Evolutionary conservation across 1,140 invertebrate species (phyloP).

Genomic region (Drosophila neocordata): DNA sequence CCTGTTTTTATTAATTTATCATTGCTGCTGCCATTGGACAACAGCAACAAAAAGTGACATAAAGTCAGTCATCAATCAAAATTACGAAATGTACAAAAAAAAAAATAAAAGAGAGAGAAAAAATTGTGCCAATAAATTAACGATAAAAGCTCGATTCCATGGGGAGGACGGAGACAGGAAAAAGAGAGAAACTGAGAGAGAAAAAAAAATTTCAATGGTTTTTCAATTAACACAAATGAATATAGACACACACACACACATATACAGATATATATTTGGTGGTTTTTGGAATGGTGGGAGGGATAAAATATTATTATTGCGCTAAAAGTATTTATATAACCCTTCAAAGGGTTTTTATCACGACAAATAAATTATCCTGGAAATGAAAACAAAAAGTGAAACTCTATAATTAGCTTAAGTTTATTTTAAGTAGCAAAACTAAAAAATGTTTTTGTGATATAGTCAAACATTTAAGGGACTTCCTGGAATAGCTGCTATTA

Average conservation of each 20-base stretch:
- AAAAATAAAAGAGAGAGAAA: slow-evolving; percentile 22
- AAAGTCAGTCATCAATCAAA: slow-evolving; percentile 80
- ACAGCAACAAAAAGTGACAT: slow-evolving; percentile 66
- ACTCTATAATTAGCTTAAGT: too few relatives aligned
- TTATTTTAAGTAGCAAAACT: too few relatives aligned
- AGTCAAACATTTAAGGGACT: too few relatives aligned
- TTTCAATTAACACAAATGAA: slow-evolving; percentile 25
- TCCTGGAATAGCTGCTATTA: too few relatives aligned
- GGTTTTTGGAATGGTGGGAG: neutral
- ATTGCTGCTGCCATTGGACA: slow-evolving; percentile 35
- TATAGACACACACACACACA: neutral
- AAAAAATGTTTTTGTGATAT: too few relatives aligned
- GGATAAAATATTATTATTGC: neutral
- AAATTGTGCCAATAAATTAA: slow-evolving; percentile 70
- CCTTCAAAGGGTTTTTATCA: too few relatives aligned
- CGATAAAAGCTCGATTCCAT: slow-evolving; percentile 53
- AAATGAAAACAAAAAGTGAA: too few relatives aligned
- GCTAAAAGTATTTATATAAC: neutral
- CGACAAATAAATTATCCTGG: too few relatives aligned
- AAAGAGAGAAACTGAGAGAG: neutral
- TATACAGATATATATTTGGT: neutral
- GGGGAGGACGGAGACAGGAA: slow-evolving; percentile 7
- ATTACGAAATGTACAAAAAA: slow-evolving; percentile 63
- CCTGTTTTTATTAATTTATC: slow-evolving; percentile 76
- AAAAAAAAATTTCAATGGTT: slow-evolving; percentile 25